A percentile compares a stretch with the other conserved stretches of the same genome.
These are phyloP conservation scores for Motacilla tschutschensis DNA, from an alignment of 2,113 vertebrate species.

Conservation along the genomic window DNA sequence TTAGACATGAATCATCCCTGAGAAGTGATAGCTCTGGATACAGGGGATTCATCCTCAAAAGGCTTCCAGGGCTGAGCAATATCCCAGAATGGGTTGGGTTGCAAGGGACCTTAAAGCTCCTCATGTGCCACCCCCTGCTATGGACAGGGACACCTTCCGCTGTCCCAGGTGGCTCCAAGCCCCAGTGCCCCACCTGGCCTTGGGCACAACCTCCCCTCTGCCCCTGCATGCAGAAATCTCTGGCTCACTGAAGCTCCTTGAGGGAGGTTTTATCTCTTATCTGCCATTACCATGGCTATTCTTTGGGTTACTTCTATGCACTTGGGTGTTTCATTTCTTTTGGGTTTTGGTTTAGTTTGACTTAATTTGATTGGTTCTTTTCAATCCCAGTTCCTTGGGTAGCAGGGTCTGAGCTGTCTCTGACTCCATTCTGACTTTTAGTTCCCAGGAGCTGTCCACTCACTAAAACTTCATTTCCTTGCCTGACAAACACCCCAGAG, in stretches of 20 bases:
- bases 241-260: background rate
- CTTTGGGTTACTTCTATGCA: background rate
- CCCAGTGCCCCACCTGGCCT: rapidly evolving
- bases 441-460: background rate
- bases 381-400: background rate
- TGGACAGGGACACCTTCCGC: background rate
- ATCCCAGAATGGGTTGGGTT: background rate
- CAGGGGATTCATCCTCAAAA: background rate
- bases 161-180: background rate
- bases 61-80: background rate
- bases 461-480: background rate
- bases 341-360: background rate
- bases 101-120: background rate
- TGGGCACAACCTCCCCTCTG: background rate
- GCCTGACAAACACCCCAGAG: background rate
- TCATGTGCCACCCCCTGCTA: background rate
- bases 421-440: background rate
- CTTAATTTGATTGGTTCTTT: background rate
- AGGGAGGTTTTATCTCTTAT: background rate
- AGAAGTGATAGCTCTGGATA: background rate
- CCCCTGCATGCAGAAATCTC: background rate
- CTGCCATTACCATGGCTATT: background rate
- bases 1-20: background rate
- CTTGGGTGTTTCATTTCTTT: background rate
- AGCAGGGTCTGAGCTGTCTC: background rate